Evolutionary conservation across 2,113 vertebrate genomes (phyloP).

Genomic region (Xiphias gladius): DNA sequence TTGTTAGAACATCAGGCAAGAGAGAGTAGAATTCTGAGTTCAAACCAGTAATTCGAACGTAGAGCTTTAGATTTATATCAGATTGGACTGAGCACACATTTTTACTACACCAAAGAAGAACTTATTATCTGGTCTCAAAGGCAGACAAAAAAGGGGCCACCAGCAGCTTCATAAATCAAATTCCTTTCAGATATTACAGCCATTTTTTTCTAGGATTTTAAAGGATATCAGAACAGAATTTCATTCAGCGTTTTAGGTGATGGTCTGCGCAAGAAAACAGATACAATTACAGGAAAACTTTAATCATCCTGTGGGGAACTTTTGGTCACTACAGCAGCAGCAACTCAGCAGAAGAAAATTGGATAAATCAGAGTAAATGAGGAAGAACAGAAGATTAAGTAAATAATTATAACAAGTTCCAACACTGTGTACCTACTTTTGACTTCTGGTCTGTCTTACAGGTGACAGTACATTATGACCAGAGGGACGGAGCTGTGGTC

Average conservation of each 20-base stretch:
- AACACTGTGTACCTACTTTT: background rate
- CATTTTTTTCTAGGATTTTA: background rate
- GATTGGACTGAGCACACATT: background rate
- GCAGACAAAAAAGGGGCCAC: background rate
- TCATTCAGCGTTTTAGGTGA: background rate
- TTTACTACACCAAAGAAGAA: background rate
- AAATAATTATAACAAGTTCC: background rate
- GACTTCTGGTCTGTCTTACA: conserved; percentile 44
- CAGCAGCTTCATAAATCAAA: conserved; percentile 6
- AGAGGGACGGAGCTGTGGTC: conserved; percentile 90
- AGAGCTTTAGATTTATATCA: background rate
- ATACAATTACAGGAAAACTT: background rate
- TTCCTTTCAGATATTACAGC: background rate
- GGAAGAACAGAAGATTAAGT: background rate
- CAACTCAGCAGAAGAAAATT: background rate
- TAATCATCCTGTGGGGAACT: background rate
- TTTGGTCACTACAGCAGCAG: background rate
- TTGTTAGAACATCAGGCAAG: conserved; percentile 3
- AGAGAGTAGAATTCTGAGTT: background rate
- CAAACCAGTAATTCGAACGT: background rate
- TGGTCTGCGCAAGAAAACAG: background rate
- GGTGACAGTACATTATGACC: conserved; percentile 94
- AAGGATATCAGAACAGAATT: background rate
- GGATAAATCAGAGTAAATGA: background rate
- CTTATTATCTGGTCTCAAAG: conserved; percentile 2